Evolutionary conservation across 2,888 invertebrate genomes (phyloP).

Genomic region (Spilarctia lutea): DNA sequence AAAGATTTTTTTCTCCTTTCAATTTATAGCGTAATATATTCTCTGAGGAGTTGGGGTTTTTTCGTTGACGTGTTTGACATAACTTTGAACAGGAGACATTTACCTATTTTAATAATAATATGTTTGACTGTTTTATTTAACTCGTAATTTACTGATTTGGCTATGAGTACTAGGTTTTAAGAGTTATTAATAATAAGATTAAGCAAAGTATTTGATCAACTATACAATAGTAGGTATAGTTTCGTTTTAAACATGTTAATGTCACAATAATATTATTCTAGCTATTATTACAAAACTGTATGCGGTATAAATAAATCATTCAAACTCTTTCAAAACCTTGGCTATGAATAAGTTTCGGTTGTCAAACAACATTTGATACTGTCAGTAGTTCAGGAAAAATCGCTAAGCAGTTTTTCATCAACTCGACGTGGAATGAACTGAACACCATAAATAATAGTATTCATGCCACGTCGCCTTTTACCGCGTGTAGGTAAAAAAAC

Average conservation of each 20-base stretch:
- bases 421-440: constrained; percentile 47
- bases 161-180: too few species aligned
- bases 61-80: too few species aligned
- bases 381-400: constrained; percentile 34
- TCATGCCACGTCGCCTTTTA: constrained; percentile 62
- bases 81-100: too few species aligned
- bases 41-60: too few species aligned
- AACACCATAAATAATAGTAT: constrained; percentile 64
- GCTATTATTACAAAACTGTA: not conserved
- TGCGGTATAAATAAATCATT: not conserved
- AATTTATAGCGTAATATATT: too few species aligned
- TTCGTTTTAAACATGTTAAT: not conserved
- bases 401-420: constrained; percentile 48
- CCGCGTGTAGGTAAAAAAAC: constrained; percentile 57
- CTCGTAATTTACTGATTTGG: too few species aligned
- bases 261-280: not conserved
- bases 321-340: constrained; percentile 17
- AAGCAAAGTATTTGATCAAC: not conserved
- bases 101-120: too few species aligned
- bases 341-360: constrained; percentile 41
- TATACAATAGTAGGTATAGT: not conserved
- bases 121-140: too few species aligned
- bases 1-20: too few species aligned
- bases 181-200: too few species aligned
- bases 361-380: constrained; percentile 33